Evolutionary conservation across 2,797 vertebrate species (phyloP).

Genomic region (Synanceia verrucosa): DNA sequence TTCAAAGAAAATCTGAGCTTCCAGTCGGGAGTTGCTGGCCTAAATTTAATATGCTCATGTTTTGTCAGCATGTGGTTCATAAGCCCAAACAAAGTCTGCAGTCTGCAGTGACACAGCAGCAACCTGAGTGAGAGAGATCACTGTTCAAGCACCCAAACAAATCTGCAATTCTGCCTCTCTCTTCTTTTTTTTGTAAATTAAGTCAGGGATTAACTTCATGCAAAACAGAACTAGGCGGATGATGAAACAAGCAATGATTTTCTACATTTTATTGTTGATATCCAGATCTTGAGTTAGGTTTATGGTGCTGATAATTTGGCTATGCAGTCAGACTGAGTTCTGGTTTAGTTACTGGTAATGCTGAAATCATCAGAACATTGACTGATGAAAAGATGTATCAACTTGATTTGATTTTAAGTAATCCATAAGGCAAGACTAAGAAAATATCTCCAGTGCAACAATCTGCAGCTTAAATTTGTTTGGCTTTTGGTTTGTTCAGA

Average conservation of each 20-base stretch:
- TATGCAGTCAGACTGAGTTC: background rate
- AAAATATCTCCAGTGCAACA: background rate
- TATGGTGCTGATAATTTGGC: background rate
- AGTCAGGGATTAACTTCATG: conserved; percentile 10
- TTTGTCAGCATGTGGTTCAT: conserved; percentile 33
- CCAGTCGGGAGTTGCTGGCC: background rate
- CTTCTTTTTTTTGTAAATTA: background rate
- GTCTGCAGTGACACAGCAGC: conserved; percentile 8
- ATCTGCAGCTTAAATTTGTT: background rate
- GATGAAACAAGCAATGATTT: background rate
- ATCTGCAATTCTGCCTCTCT: background rate
- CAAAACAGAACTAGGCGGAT: background rate
- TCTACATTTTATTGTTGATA: background rate
- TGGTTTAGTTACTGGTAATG: background rate
- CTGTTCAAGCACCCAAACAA: background rate
- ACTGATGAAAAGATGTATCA: background rate
- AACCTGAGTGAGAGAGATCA: conserved; percentile 26
- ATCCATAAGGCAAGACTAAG: background rate
- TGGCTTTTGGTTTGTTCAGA: background rate
- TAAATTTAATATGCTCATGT: conserved; percentile 14
- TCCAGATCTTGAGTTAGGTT: background rate
- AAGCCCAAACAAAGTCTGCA: conserved; percentile 20
- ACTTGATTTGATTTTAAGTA: background rate
- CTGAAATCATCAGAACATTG: background rate
- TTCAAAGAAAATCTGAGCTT: conserved; percentile 4